phyloP scores from a whole-genome alignment of 2,113 vertebrate species.

The Phalacrocorax aristotelis region DNA sequence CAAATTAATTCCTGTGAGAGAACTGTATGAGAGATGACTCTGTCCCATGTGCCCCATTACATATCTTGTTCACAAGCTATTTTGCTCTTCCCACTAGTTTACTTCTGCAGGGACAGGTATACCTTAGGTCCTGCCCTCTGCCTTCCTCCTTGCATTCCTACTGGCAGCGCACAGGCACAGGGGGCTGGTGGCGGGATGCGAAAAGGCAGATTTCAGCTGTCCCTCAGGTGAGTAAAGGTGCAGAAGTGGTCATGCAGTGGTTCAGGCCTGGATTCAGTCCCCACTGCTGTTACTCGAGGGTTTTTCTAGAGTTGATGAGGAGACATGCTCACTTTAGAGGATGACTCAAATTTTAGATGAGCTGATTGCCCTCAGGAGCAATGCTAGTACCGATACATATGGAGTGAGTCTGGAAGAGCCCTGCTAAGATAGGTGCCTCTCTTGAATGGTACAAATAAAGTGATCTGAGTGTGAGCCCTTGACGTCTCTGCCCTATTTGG shows the following conservation, averaged over 20 bases:
- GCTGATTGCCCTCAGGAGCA: background rate
- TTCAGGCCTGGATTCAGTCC: background rate
- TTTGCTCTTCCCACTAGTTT: background rate
- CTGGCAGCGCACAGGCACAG: background rate
- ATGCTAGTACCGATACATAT: rapidly evolving
- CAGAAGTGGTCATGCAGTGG: rapidly evolving
- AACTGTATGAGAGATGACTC: rapidly evolving
- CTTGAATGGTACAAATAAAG: background rate
- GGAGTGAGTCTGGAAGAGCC: background rate
- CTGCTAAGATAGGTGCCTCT: background rate
- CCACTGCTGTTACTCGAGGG: rapidly evolving
- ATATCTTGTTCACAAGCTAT: background rate
- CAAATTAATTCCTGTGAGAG: background rate
- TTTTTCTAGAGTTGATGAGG: background rate
- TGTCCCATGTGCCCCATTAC: background rate
- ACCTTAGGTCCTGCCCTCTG: background rate
- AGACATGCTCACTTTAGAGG: background rate
- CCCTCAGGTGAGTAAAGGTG: background rate
- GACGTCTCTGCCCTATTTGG: background rate
- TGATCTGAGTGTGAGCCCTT: background rate
- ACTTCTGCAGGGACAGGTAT: background rate
- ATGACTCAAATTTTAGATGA: background rate
- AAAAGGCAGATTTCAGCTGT: background rate
- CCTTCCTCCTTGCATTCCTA: background rate
- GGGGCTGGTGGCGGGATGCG: background rate